Evolutionary conservation across 1,140 invertebrate species (phyloP), one percentile per base, ranked within the genome.

Genomic region (Harlomillsia oculata): DNA sequence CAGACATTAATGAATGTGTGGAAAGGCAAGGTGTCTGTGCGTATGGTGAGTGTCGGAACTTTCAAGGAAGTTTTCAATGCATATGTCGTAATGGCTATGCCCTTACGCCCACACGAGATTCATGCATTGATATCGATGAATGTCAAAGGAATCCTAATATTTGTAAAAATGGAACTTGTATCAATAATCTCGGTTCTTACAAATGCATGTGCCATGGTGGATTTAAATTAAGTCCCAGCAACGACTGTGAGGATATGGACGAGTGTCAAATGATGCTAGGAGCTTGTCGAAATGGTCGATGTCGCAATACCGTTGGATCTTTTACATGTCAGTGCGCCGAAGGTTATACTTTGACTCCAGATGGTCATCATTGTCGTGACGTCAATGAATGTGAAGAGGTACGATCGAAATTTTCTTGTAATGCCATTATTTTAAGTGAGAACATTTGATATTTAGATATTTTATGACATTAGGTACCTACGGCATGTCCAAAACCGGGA

Each of bases 231-330:
- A 59, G 56, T 52, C 14, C 53, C 13, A 62, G 85, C 66, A 87
- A 87, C 59, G 87, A 91, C 68, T 92, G 89, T 64, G 77, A 82
- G 51, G 85, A 84, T 86, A 70, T 89, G 53, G 85, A 91, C 72
- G 89, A 93, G 70, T 92, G 88, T 68, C 77, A 81, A 57, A 80
- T 83, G 53, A 82, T 83, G 75, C 80, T 83, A 14, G 84, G 82
- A 69, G 74, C 89, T 14, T 92, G 89, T 69, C 75, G 83, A 55
- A 84, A 87, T 65, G 89, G 89, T 6, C 72, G 83, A 40, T 89
- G 86, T 68, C 74, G 82, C 5, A 92, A 92, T 70, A 84, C 80
- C 0, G 73, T 84, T 23, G 89, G 89, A 13, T 85, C 84, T 0
- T 90, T 88, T 70, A 78, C 74, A 48, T 93, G 89, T 69, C 82